These are phyloP conservation scores for Empidonax alnorum DNA, from an alignment of 2,113 vertebrate species.

Conservation along the genomic window DNA sequence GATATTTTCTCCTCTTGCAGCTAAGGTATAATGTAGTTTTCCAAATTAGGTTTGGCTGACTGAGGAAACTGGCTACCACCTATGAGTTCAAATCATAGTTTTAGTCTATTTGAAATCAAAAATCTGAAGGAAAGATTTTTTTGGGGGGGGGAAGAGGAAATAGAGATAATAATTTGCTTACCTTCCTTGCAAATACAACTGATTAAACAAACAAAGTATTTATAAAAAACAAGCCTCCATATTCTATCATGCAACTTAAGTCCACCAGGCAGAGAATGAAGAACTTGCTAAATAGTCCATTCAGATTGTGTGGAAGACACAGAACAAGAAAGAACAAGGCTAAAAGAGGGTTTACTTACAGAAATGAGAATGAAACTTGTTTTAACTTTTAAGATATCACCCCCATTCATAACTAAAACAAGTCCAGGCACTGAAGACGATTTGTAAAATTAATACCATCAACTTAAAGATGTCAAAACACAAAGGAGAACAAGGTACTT, in stretches of 20 bases:
- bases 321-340: neutral
- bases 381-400: conserved; percentile 6
- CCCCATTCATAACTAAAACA: conserved; percentile 9
- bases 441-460: neutral
- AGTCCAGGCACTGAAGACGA: neutral
- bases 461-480: neutral
- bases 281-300: neutral
- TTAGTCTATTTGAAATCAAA: neutral
- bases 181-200: neutral
- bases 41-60: neutral
- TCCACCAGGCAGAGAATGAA: neutral
- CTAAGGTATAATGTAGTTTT: neutral
- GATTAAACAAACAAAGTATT: neutral
- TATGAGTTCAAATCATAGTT: neutral
- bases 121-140: neutral
- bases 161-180: neutral
- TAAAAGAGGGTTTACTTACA: neutral
- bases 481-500: conserved; percentile 10
- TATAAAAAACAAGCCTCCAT: neutral
- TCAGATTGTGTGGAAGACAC: neutral
- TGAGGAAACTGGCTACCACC: neutral
- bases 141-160: neutral
- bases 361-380: neutral
- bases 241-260: neutral
- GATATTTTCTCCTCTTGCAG: neutral